Base-by-base conservation (phyloP, 2,797 vertebrate genomes). In the Pitangus sulphuratus region DNA sequence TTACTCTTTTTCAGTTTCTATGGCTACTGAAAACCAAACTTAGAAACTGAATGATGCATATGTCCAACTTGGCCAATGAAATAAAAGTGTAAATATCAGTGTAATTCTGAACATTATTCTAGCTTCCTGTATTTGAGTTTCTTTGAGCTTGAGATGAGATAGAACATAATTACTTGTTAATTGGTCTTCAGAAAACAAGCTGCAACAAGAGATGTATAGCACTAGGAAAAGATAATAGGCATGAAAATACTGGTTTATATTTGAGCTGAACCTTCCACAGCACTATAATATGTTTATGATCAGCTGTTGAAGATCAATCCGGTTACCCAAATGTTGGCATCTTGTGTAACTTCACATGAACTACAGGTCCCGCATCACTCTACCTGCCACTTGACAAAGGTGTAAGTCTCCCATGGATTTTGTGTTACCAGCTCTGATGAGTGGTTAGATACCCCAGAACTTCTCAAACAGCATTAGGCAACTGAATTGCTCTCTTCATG, bases 1-100 rank as follows among this genome's bases (percentile, higher is more conserved):
- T 89, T 84, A 81, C 53, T 64, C 37, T 44, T 85, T 76, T 87
- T 70, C 69, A 72, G 93, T 97, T 97, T 93, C 94, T 88, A 93
- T 96, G 87, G 79, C 95, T 96, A 96, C 95, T 72, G 74, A 92
- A 91, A 88, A 33, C 44, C 47, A 85, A 86, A 62, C 47, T 85
- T 88, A 82, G 79, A 93, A 93, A 77, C 44, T 5, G 69, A 89
- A 50, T 65, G 72, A 92, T 89, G 61, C 50, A 26, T 48, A 51
- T 51, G 40, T 87, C 93, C 89, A 71, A 84, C 31, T 68, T 65
- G 54, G 57, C 58, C 68, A 69, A 77, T 22, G 22, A 80, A 53
- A 53, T 75, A 87, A 54, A 91, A 45, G 39, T 77, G 33, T 72
- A 93, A 95, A 87, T 86, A 86, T 76, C 54, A 57, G 35, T 62